Base-by-base conservation (phyloP, 2,888 invertebrate genomes). In the Dolomedes plantarius region DNA sequence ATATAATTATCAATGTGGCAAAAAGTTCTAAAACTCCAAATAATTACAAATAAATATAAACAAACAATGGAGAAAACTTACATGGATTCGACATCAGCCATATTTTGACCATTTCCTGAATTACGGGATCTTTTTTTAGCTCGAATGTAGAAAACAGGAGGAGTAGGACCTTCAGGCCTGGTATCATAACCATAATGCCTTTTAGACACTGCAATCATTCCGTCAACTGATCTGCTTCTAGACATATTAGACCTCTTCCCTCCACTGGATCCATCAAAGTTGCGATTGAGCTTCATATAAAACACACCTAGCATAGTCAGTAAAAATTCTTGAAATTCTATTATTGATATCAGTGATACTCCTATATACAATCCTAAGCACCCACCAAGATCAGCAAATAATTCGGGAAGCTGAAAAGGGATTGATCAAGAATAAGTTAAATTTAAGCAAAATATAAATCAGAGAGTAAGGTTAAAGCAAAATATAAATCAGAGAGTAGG, bases 321-420 rank as follows among this genome's bases (percentile, higher is more conserved):
- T 2, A 86, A 16, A 27, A 80, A 76, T 67, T 86, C 86, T 13
- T 78, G 80, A 29, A 86, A 69, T 67, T 86, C 86, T 29, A 86
- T 80, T 0, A 86, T 72, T 1, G 86, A 80, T 46, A 86, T 80
- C 3, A 80, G 32, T 13, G 86, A 86, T 7, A 81, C 80, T 74
- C 86, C 86, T 16, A 86, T 76, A 64, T 86, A 86, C 27, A 86
- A 46, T n/a, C 86, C 86, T 31, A 86, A 64, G 23, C 86, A 86
- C 23, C 86, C 86, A 6, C 86, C 86, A 23, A 86, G 76, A 32
- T 86, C 86, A 2, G 86, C 86, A 80, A 86, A 86, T 19, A 86
- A 11, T 46, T 86, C 80, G 13, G 86, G 86, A n/a, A 86, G 80
- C 86, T 86, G 11, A 27, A 86, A 76, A 27, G 0, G 11, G 41